These are phyloP conservation scores for Beris chalybata DNA, from an alignment of 2,888 invertebrate genomes.

Conservation along the genomic window DNA sequence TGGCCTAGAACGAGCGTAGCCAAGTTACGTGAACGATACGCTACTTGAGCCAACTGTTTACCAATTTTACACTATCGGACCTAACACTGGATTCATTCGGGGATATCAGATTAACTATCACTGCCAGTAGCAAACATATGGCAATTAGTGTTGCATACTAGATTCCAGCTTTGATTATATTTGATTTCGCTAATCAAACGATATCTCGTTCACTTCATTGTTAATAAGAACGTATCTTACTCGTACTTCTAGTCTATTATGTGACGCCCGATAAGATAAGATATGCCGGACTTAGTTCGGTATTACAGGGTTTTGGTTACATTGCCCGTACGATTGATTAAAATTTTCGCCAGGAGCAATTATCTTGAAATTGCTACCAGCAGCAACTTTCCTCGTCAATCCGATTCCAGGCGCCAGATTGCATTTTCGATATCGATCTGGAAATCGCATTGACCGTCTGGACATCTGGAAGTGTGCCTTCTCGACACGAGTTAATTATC, in stretches of 20 bases:
- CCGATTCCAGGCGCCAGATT: not conserved
- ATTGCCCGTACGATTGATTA: not conserved
- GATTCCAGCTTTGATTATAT: constrained; percentile 24
- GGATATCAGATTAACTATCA: constrained; percentile 29
- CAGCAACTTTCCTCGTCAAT: not conserved
- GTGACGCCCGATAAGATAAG: too few relatives aligned
- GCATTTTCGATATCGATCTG: constrained; percentile 19
- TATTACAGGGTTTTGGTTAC: not conserved
- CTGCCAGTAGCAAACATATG: constrained; percentile 28
- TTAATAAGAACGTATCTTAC: too few relatives aligned
- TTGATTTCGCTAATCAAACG: constrained; percentile 26
- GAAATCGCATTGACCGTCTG: not conserved
- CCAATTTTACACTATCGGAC: constrained; percentile 1
- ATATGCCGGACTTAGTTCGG: too few relatives aligned
- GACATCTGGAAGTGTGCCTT: constrained; percentile 17
- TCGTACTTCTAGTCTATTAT: too few relatives aligned
- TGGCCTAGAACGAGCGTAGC: constrained; percentile 13
- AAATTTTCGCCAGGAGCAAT: not conserved
- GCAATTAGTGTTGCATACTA: constrained; percentile 28
- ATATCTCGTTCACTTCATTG: constrained; percentile 8
- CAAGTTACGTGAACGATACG: not conserved
- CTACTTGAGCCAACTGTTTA: constrained; percentile 21
- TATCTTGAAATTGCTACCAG: too few relatives aligned
- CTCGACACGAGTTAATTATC: constrained; percentile 18
- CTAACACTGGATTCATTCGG: constrained; percentile 14